phyloP scores from a whole-genome alignment of 2,113 vertebrate genomes.

The Indicator maculatus region DNA sequence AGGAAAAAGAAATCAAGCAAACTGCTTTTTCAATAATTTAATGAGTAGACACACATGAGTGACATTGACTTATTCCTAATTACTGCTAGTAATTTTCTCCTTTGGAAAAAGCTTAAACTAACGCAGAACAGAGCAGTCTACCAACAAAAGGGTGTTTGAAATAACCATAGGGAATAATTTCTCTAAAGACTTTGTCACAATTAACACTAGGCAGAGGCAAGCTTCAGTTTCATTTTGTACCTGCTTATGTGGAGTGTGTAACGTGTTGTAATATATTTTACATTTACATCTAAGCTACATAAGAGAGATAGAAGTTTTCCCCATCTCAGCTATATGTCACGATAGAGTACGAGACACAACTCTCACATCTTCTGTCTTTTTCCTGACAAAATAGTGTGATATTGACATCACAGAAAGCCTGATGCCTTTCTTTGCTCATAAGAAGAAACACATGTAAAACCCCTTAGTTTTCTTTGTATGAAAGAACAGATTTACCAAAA shows the following conservation, averaged over 20 bases:
- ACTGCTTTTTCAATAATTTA: background rate
- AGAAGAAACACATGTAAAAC: background rate
- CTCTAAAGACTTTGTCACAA: background rate
- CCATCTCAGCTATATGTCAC: background rate
- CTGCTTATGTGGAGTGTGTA: background rate
- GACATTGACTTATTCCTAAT: background rate
- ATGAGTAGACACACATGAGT: background rate
- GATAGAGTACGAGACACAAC: background rate
- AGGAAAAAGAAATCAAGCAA: background rate
- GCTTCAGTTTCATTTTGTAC: background rate
- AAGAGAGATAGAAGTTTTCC: background rate
- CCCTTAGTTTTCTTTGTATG: background rate
- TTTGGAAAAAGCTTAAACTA: background rate
- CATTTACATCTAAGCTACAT: background rate
- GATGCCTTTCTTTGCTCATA: background rate
- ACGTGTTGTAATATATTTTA: background rate
- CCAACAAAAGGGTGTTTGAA: background rate
- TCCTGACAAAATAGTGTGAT: background rate
- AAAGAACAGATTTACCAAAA: background rate
- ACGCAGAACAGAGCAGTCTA: background rate
- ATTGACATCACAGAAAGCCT: background rate
- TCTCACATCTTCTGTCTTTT: background rate
- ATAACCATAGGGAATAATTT: background rate
- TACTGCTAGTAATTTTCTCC: background rate
- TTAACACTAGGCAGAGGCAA: background rate